Evolutionary conservation across 2,797 vertebrate species (phyloP).

Genomic region (Percopsis omiscomaycus): DNA sequence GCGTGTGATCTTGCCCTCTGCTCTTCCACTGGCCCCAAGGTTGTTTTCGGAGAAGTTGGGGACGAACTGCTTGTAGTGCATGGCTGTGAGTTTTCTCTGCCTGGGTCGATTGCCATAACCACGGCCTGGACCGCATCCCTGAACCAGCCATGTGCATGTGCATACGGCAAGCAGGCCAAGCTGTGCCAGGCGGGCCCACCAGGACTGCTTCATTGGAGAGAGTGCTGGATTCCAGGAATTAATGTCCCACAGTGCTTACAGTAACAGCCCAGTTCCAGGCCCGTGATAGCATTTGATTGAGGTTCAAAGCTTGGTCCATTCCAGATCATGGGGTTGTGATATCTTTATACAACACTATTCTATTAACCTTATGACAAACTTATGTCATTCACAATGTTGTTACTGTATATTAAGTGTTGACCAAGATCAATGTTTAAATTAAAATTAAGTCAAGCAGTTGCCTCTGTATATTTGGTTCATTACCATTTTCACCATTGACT

Average conservation of each 20-base stretch:
- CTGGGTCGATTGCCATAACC: constrained; percentile 82
- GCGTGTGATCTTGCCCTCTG: constrained; percentile 90
- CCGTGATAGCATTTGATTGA: constrained; percentile 65
- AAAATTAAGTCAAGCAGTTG: no score
- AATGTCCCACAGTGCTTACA: constrained; percentile 58
- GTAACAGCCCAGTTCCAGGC: constrained; percentile 60
- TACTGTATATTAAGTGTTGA: not conserved
- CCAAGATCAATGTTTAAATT: not conserved
- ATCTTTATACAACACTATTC: constrained; percentile 1
- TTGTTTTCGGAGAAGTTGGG: constrained; percentile 94
- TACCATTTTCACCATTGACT: not conserved
- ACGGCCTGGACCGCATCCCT: constrained; percentile 90
- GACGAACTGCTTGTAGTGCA: constrained; percentile 93
- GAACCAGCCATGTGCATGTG: constrained; percentile 76
- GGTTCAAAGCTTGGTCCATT: constrained; percentile 64
- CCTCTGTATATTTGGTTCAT: no score
- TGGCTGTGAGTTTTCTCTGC: constrained; percentile 85
- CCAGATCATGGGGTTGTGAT: constrained; percentile 50
- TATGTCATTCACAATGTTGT: not conserved
- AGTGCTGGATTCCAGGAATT: constrained; percentile 61
- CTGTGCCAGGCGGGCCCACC: constrained; percentile 72
- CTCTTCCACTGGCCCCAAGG: constrained; percentile 91
- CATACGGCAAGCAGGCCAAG: constrained; percentile 77
- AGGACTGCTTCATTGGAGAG: constrained; percentile 78
- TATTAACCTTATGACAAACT: not conserved